Conservation (phyloP, 2,797 vertebrate genomes). For the Anguilla obscura region DNA sequence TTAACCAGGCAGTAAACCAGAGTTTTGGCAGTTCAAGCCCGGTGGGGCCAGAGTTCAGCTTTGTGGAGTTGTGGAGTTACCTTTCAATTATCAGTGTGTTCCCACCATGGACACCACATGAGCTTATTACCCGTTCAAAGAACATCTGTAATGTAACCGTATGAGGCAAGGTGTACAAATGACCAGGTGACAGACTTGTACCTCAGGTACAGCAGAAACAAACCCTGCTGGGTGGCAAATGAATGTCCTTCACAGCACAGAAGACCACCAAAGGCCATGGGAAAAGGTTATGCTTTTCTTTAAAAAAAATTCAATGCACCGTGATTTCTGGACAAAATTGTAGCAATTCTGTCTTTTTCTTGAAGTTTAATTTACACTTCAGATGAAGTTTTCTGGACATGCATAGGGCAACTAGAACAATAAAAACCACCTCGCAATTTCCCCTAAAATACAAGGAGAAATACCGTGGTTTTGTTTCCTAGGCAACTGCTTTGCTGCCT, state of each 20-base stretch:
- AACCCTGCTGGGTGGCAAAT: neutral
- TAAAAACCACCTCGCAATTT: slow-evolving; percentile 23
- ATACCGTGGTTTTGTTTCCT: slow-evolving; percentile 54
- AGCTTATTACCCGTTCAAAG: neutral
- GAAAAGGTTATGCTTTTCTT: neutral
- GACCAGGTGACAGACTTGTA: neutral
- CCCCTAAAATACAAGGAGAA: neutral
- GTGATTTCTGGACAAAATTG: neutral
- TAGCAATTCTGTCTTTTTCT: neutral
- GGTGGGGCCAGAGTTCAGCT: neutral
- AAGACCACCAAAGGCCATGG: neutral
- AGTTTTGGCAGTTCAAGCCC: neutral
- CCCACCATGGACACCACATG: neutral
- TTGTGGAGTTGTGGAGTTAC: neutral
- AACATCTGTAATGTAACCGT: neutral
- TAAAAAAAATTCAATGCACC: neutral
- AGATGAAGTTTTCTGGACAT: slow-evolving; percentile 37
- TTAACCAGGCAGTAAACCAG: neutral
- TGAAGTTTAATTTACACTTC: slow-evolving; percentile 22
- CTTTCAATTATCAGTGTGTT: neutral
- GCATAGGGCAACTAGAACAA: slow-evolving; percentile 48
- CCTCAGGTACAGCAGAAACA: neutral
- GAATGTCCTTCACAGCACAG: neutral
- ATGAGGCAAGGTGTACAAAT: neutral
- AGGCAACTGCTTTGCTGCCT: slow-evolving; percentile 57